Evolutionary conservation across 2,113 vertebrate species (phyloP).

Genomic region (Phalacrocorax aristotelis): DNA sequence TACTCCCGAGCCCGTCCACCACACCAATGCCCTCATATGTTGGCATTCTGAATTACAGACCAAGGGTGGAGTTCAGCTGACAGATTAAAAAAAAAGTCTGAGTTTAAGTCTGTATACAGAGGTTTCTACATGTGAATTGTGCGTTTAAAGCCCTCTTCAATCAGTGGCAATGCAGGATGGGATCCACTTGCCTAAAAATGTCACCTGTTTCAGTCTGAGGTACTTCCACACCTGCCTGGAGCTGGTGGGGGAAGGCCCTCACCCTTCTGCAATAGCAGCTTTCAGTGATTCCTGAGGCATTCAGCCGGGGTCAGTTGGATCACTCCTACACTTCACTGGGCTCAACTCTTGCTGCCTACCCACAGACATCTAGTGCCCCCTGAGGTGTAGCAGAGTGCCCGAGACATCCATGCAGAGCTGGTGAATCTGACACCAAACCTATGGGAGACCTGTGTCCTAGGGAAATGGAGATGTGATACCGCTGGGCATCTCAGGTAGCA

Average conservation of each 20-base stretch:
- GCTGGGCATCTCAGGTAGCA: neutral
- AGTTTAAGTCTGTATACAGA: neutral
- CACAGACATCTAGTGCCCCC: neutral
- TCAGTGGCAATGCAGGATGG: neutral
- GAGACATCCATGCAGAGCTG: neutral
- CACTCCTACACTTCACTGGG: neutral
- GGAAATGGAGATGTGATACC: neutral
- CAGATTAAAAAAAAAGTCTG: neutral
- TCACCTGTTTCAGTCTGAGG: neutral
- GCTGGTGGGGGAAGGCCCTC: neutral
- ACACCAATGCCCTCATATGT: neutral
- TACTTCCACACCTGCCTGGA: neutral
- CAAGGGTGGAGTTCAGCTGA: neutral
- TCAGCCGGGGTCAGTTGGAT: neutral
- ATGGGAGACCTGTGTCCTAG: neutral
- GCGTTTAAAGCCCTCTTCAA: neutral
- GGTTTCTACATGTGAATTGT: neutral
- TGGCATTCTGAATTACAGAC: neutral
- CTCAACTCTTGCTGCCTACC: neutral
- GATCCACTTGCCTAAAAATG: neutral
- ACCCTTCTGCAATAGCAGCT: neutral
- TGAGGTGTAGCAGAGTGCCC: neutral
- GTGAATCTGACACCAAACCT: neutral
- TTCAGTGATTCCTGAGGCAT: neutral
- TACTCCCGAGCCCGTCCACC: fast-evolving